These are phyloP conservation scores for Minunthozetes semirufus DNA, from an alignment of 2,888 invertebrate species.

Conservation along the genomic window DNA sequence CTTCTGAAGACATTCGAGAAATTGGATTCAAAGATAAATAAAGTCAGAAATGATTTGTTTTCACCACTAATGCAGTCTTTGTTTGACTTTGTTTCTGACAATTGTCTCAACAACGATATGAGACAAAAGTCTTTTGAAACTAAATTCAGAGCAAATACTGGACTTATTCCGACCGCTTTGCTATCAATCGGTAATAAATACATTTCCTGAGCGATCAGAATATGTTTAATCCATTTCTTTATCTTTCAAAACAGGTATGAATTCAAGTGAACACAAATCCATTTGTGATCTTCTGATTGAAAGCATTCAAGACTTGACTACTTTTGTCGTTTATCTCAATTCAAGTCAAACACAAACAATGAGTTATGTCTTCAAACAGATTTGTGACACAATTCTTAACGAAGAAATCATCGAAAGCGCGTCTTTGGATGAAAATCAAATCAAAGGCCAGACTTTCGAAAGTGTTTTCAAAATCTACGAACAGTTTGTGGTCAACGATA, in stretches of 20 bases:
- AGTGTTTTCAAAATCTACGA: constrained; percentile 2
- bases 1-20: neutral
- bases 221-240: neutral
- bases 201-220: neutral
- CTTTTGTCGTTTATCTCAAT: constrained; percentile 8
- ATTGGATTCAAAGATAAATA: neutral
- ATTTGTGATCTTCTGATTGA: constrained; percentile 8
- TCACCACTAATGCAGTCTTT: constrained; percentile 17
- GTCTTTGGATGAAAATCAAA: neutral
- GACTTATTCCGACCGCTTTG: constrained; percentile 15
- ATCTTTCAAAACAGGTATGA: constrained; percentile 6
- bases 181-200: neutral
- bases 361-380: neutral
- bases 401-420: constrained; percentile 11
- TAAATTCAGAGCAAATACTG: neutral
- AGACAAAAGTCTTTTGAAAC: constrained; percentile 5
- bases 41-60: neutral
- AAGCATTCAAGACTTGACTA: constrained; percentile 16
- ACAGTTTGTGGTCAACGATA: neutral
- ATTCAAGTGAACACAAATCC: constrained; percentile 3
- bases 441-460: neutral
- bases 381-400: constrained; percentile 3
- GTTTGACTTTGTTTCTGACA: neutral
- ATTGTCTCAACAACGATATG: constrained; percentile 9
- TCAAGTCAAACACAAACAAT: constrained; percentile 5